Evolutionary conservation across 2,797 vertebrate genomes (phyloP), one percentile per base, ranked within the genome.

Genomic region (Pangasius krempfi): DNA sequence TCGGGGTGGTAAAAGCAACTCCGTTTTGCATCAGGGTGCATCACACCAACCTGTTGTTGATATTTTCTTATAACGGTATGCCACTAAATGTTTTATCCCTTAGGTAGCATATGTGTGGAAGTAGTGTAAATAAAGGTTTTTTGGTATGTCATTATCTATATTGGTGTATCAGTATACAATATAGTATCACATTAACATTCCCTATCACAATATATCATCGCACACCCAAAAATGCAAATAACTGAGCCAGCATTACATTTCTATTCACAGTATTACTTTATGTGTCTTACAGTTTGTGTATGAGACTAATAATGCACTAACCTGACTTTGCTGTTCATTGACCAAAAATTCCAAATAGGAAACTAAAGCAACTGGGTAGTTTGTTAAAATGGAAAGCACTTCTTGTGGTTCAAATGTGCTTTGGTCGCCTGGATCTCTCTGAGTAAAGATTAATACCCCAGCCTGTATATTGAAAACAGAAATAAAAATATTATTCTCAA

Each of bases 281-380:
- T 8, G 30, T 80, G 47, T n/a, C 76, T 18, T 16, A 78, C 5
- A 52, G n/a, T 20, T 22, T 37, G 52, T 22, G 9, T 25, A 58
- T 10, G 30, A 25, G 33, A 37, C n/a, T n/a, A n/a, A n/a, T 12
- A 1, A 40, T 44, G 56, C 56, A 82, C 92, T 56, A 33, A 96
- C 95, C 94, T 95, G 87, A 75, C 93, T 95, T 52, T 93, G 93
- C 81, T 94, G 88, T 52, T 92, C 91, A 52, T 92, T 64, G 66
- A 95, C 92, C 89, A 96, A 88, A 91, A 94, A 94, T 91, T 96
- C 95, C 54, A 96, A 93, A 90, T 96, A 95, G 37, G 92, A 83
- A 89, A 92, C 64, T 89, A 91, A 40, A 7, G 95, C 94, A 88
- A 90, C 87, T 7, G 93, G 93, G 87, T 94, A 93, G 60, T 90